A percentile compares a stretch with the other conserved stretches of the same genome.
Conservation (phyloP, 1,140 invertebrate species). For the Arion vulgaris region DNA sequence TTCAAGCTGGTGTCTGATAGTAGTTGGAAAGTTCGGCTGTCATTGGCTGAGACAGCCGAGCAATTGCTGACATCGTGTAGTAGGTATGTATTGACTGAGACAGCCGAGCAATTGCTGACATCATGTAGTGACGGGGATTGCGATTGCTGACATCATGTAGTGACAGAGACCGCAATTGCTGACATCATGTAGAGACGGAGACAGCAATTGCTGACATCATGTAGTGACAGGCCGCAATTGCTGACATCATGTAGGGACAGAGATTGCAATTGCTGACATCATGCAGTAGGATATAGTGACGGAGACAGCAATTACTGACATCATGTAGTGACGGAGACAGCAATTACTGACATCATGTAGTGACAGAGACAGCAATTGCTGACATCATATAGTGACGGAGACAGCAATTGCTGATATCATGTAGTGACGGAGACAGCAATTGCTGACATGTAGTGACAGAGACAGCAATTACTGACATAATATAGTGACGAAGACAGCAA, state of each 20-base stretch:
- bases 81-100: conserved; percentile 8
- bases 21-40: conserved; percentile 27
- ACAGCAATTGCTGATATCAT: neutral
- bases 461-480: neutral
- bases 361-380: conserved; percentile 8
- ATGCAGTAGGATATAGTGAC: too few species aligned
- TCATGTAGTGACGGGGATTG: conserved; percentile 1
- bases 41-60: conserved; percentile 4
- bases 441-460: neutral
- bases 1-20: neutral
- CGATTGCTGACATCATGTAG: neutral
- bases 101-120: neutral
- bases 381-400: neutral
- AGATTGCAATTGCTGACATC: too few species aligned
- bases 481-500: too few species aligned
- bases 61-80: neutral
- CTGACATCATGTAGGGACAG: too few species aligned
- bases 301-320: too few species aligned
- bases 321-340: too few species aligned
- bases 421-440: too few species aligned
- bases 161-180: neutral
- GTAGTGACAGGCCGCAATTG: too few species aligned
- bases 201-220: conserved; percentile 14
- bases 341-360: too few species aligned
- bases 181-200: too few species aligned